Base-by-base conservation (phyloP, 2,888 invertebrate species). In the Azorinus chamasolen region DNA sequence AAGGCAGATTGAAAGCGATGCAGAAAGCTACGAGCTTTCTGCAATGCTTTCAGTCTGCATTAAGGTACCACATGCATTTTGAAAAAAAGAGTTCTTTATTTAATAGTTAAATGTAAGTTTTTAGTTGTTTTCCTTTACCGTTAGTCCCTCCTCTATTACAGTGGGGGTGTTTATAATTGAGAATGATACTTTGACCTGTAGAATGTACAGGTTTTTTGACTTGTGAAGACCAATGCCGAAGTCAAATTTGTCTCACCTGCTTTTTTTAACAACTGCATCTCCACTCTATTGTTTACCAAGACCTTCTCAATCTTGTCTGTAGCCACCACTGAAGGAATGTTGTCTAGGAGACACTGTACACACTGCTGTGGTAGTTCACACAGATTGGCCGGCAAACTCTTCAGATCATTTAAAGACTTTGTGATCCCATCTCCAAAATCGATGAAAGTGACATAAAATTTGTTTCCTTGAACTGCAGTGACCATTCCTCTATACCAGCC, bases 401-500 rank as follows among this genome's bases (percentile, higher is more conserved):
- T 83, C 27, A 86, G 55, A 22, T 80, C 75, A 2, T 55, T 51
- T 10, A 61, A 20, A 14, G 68, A 37, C 27, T 77, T 79, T 16
- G 63, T 50, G 12, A 64, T 63, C 39, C 75, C 70, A 61, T 86
- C 86, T 27, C 86, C 86, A 62, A 86, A 86, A 53, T 86, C 86
- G 8, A 74, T 82, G 70, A 84, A 86, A 16, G 74, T 74, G 16
- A 83, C 79, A 39, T 72, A 77, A 18, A 78, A 63, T 20, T 78
- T 59, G 16, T 55, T 55, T 20, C 82, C 80, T 3, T 59, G 41
- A n/a, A 74, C 16, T 6, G 62, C 18, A 1, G 82, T 79, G 14
- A 86, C 53, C 16, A 86, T 71, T 8, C 73, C 84, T 72, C 86
- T 63, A 32, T 84, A 86, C 86, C 86, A 86, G 10, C 83, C 84